Evolutionary conservation across 2,113 vertebrate species (phyloP), one percentile per base, ranked within the genome.

Genomic region (Orientallactaga bullata): DNA sequence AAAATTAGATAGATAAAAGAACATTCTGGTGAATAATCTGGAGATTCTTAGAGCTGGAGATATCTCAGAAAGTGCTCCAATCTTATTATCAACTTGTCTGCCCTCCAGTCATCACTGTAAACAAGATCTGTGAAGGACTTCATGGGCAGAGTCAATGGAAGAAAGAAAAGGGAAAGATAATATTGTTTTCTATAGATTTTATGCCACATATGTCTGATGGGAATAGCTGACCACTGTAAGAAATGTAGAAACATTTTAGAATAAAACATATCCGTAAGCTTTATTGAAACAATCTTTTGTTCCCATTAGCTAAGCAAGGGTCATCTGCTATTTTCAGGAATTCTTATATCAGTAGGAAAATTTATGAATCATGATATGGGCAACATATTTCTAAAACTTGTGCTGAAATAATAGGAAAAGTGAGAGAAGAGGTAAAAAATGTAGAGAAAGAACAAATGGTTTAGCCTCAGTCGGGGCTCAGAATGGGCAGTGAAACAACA

Each of bases 301-400:
- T 73, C 74, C 12, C 13, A 47, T 55, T 55, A 42, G 5, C 30
- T 92, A 23, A 82, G 26, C 94, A 87, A 42, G 3, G 16, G 39
- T 68, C 26, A 61, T 11, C 21, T 61, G 60, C 61, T 51, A 91
- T 84, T 96, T 83, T 18, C 88, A 30, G 90, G 79, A 69, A 60
- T 63, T 81, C 9, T 69, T 17, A 39, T 89, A 12, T n/a, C 73
- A 63, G 18, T 20, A 84, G 51, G 9, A 93, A 91, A 87, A 68
- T 13, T 55, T 82, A 68, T 65, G 35, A 84, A 88, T 39, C 3
- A 8, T 26, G 79, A n/a, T 16, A 47, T 71, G 28, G n/a, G 69
- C 11, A 55, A 8, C 28, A n/a, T 61, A 78, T 37, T 83, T 95
- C 39, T 35, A 69, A 94, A 77, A 94, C 35, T 37, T 32, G 12